Conservation (phyloP, 2,888 invertebrate species). For the Oegoconia quadripuncta region DNA sequence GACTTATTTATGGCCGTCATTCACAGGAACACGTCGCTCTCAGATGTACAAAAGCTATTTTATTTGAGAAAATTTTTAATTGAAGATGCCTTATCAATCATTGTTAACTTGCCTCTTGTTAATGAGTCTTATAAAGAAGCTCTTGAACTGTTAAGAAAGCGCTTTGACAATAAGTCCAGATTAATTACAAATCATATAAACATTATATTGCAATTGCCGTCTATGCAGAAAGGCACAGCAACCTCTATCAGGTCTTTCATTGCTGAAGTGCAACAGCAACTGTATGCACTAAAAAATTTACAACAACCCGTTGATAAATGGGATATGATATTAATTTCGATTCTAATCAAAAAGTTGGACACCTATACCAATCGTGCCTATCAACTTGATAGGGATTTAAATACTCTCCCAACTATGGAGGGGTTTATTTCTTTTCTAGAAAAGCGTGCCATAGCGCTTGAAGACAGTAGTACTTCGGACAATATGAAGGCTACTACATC, state of each 20-base stretch:
- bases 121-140: conserved; percentile 13
- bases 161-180: conserved; percentile 13
- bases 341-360: conserved; percentile 12
- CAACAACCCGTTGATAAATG: conserved; percentile 6
- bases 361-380: conserved; percentile 11
- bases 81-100: conserved; percentile 5
- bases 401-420: not conserved
- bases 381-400: conserved; percentile 5
- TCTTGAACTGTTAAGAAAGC: conserved; percentile 7
- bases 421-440: not conserved
- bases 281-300: conserved; percentile 5
- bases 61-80: conserved; percentile 15
- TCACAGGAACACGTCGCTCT: conserved; percentile 12
- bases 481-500: no score
- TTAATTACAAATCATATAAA: conserved; percentile 11
- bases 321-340: no score
- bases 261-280: conserved; percentile 10
- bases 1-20: conserved; percentile 20
- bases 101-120: conserved; percentile 14
- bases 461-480: not conserved
- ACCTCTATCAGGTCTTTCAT: conserved; percentile 16
- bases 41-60: conserved; percentile 15
- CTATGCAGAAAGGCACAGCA: conserved; percentile 19
- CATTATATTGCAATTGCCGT: conserved; percentile 10
- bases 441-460: not conserved